Evolutionary conservation across 2,113 vertebrate species (phyloP).

Genomic region (Atherinomorus stipes): DNA sequence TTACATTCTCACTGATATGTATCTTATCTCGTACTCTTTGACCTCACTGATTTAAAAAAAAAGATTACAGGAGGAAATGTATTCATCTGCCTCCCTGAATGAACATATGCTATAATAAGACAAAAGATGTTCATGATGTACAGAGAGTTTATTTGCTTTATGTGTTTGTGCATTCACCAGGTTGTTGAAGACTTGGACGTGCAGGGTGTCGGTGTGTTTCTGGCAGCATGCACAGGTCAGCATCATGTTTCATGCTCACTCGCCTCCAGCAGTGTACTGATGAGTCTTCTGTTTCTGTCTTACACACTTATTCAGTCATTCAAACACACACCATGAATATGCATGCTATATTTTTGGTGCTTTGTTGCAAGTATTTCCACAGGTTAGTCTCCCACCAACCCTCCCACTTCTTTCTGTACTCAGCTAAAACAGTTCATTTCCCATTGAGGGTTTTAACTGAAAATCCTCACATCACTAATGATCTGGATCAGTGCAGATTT

Average conservation of each 20-base stretch:
- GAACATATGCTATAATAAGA: neutral
- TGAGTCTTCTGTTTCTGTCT: neutral
- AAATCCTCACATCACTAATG: neutral
- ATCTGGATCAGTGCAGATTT: neutral
- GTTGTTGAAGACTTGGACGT: constrained; percentile 85
- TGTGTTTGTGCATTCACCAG: constrained; percentile 64
- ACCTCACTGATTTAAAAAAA: constrained; percentile 15
- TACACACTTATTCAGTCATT: neutral
- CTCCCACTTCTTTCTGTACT: neutral
- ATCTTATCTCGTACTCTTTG: constrained; percentile 28
- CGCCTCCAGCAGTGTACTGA: neutral
- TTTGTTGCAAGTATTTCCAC: neutral
- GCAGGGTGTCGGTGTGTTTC: constrained; percentile 80
- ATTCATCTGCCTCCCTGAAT: neutral
- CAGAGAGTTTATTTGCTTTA: neutral
- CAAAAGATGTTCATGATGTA: constrained; percentile 12
- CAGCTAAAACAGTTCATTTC: neutral
- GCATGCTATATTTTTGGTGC: neutral
- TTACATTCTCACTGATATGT: neutral
- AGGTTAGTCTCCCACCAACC: constrained; percentile 23
- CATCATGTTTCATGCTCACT: constrained; percentile 25
- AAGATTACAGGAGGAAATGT: neutral
- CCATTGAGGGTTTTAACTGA: neutral
- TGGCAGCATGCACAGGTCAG: constrained; percentile 77
- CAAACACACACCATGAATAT: constrained; percentile 1